Base-by-base conservation (phyloP, 2,888 invertebrate genomes). In the Strigamia crassipes region DNA sequence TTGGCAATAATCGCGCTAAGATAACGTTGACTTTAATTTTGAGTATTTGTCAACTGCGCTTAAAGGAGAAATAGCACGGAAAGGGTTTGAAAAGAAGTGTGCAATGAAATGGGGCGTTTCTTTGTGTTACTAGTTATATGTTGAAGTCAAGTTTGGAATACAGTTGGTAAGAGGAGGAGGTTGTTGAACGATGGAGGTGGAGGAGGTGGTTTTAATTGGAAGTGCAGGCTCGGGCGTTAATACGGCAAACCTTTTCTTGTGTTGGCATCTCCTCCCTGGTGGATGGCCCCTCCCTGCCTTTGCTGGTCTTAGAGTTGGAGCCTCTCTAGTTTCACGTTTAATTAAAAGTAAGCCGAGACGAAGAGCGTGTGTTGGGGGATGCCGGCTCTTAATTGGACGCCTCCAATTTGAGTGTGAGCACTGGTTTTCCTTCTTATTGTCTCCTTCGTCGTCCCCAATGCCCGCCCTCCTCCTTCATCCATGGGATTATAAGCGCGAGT, bases 171-270 rank as follows among this genome's bases (percentile, higher is more conserved):
- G n/a, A 61, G 61, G 61, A 61, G 61, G 61, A 61, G 61, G 23
- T 18, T 61, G 61, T 61, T 61, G 6, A 21, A 61, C 3, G 61
- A 61, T 61, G 61, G 61, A 61, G 61, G 61, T 21, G 61, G 23
- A n/a, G 61, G 61, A 23, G 61, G 61, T 61, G 3, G 61, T 61
- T 61, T 61, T 61, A 61, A 61, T 61, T 61, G 61, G 61, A 61
- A 61, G 61, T 61, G 61, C 61, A 61, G 61, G 61, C 61, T 61
- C 61, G 61, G 61, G 61, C 61, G 61, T 61, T 61, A 61, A 61
- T 61, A 61, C 61, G 61, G 61, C 61, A 61, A 61, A 61, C 61
- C 61, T 61, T 61, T 61, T 61, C 61, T 61, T 61, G 61, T 61
- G 61, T 61, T 61, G 61, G 18, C 61, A n/a, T 61, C 61, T 61